Evolutionary conservation across 2,888 invertebrate genomes (phyloP).

Genomic region (Malacosoma neustria): DNA sequence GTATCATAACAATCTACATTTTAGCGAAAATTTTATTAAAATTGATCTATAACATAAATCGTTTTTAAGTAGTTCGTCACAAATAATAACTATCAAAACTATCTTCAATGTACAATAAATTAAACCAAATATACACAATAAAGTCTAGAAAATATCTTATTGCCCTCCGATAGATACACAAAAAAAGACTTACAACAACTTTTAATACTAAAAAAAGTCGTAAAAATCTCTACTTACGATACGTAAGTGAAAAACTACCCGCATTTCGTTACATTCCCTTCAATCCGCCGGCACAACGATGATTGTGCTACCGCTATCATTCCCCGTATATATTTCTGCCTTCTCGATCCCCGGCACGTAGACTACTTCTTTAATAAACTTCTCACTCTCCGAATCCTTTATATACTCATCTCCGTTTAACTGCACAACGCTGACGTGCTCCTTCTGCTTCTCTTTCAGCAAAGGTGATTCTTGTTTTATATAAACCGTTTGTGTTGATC

Average conservation of each 20-base stretch:
- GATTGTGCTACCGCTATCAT: conserved; percentile 61
- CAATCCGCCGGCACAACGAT: conserved; percentile 63
- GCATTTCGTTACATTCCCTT: conserved; percentile 12
- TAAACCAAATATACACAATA: too few relatives aligned
- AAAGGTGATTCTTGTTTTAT: conserved; percentile 50
- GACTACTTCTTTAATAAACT: conserved; percentile 41
- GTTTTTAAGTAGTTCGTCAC: too few relatives aligned
- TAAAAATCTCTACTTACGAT: neutral
- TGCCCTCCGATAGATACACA: too few relatives aligned
- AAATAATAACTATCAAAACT: too few relatives aligned
- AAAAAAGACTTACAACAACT: neutral
- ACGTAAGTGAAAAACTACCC: neutral
- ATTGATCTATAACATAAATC: too few relatives aligned
- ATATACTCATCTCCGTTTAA: conserved; percentile 53
- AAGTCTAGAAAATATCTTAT: too few relatives aligned
- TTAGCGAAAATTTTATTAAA: too few relatives aligned
- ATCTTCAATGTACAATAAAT: too few relatives aligned
- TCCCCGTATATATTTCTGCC: conserved; percentile 46
- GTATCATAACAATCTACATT: too few relatives aligned
- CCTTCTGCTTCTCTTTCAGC: conserved; percentile 31
- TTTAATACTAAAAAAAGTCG: conserved; percentile 6
- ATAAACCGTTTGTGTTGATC: conserved; percentile 60
- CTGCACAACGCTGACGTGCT: conserved; percentile 58
- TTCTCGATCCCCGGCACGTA: conserved; percentile 49
- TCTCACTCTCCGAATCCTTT: conserved; percentile 35